phyloP scores from a whole-genome alignment of 2,113 vertebrate species.

The Balaeniceps rex region DNA sequence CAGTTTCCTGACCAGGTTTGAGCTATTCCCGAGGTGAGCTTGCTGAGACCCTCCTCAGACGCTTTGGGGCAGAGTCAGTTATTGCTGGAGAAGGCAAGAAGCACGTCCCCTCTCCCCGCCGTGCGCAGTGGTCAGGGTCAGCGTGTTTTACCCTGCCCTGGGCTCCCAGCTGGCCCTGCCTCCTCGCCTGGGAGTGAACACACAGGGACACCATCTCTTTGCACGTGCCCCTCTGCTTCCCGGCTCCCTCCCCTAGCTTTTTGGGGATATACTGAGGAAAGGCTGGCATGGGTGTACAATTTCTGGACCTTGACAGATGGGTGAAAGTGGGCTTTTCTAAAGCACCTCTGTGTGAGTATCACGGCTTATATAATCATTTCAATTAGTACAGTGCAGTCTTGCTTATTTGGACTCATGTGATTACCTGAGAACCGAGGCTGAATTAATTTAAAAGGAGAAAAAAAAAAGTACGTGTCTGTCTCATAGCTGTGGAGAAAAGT shows the following conservation, averaged over 20 bases:
- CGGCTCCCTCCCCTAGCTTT: background rate
- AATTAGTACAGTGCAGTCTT: background rate
- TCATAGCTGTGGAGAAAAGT: background rate
- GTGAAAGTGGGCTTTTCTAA: background rate
- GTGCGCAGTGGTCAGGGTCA: rapidly evolving
- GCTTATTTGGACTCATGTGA: background rate
- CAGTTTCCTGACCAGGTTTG: background rate
- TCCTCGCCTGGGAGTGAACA: background rate
- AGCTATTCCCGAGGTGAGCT: background rate
- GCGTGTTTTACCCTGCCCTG: background rate
- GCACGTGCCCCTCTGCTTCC: background rate
- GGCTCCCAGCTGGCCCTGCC: background rate
- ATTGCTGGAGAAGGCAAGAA: background rate
- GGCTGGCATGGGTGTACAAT: background rate
- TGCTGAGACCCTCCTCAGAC: background rate
- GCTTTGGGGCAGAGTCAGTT: background rate
- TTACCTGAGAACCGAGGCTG: background rate
- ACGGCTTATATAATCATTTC: background rate
- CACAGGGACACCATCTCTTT: background rate
- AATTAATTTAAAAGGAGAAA: background rate
- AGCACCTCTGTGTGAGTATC: background rate
- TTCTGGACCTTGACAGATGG: background rate
- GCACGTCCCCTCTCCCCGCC: background rate
- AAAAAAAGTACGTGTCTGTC: background rate
- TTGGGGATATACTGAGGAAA: background rate